Evolutionary conservation across 2,797 vertebrate genomes (phyloP).

Genomic region (Anolis apletophallus): DNA sequence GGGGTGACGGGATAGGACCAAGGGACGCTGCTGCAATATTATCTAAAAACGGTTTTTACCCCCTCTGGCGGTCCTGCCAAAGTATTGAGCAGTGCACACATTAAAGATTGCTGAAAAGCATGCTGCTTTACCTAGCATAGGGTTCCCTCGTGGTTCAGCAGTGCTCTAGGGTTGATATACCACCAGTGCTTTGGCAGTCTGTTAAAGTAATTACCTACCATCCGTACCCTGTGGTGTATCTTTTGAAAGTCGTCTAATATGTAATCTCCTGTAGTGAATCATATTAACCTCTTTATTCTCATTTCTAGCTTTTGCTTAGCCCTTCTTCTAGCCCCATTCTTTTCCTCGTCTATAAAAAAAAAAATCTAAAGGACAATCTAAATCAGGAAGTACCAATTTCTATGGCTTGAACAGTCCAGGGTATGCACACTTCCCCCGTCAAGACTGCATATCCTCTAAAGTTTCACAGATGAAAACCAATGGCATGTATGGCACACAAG

Average conservation of each 20-base stretch:
- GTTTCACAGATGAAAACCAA: too few relatives aligned
- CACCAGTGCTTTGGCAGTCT: not conserved
- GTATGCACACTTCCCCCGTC: too few relatives aligned
- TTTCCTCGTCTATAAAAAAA: too few relatives aligned
- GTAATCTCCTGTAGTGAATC: not conserved
- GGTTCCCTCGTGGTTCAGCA: not conserved
- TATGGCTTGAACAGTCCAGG: too few relatives aligned
- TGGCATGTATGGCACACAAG: too few relatives aligned
- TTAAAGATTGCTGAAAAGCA: not conserved
- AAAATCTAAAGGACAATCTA: not conserved
- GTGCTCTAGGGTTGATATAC: not conserved
- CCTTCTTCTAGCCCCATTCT: not conserved
- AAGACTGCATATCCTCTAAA: too few relatives aligned
- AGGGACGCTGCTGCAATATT: not conserved
- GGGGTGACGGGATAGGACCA: not conserved
- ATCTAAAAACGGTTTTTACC: not conserved
- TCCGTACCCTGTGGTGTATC: not conserved
- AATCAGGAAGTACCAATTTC: not conserved
- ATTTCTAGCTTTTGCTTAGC: not conserved
- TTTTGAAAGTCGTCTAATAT: not conserved
- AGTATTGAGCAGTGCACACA: not conserved
- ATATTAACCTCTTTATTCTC: not conserved
- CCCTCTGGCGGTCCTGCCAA: not conserved
- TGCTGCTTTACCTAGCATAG: not conserved
- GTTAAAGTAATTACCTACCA: not conserved